phyloP scores from a whole-genome alignment of 1,140 invertebrate species.

The Ostrea denselamellosa region DNA sequence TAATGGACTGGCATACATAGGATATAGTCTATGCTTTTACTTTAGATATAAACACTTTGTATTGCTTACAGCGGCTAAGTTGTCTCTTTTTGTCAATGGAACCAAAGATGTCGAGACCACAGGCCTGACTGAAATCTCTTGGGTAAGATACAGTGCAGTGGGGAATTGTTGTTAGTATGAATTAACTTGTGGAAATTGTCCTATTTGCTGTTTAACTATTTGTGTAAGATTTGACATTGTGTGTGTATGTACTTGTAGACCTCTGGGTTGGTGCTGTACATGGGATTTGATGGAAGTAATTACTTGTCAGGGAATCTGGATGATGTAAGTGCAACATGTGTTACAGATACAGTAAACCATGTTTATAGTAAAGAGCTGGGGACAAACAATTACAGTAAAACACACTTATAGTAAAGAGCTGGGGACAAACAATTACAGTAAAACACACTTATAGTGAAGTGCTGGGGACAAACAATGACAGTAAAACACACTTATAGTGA shows the following conservation, averaged over 20 bases:
- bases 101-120: not conserved
- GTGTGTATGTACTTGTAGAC: conserved; percentile 44
- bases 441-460: too few relatives aligned
- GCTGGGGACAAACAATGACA: too few relatives aligned
- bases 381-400: too few relatives aligned
- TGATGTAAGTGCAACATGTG: conserved; percentile 47
- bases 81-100: conserved; percentile 19
- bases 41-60: not conserved
- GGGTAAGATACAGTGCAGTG: not conserved
- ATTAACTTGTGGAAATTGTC: not conserved
- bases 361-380: too few relatives aligned
- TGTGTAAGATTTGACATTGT: not conserved
- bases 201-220: not conserved
- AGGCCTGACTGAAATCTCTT: conserved; percentile 13
- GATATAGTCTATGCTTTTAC: not conserved
- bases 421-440: too few relatives aligned
- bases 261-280: conserved; percentile 28
- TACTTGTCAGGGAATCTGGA: conserved; percentile 49
- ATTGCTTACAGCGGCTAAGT: not conserved
- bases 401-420: too few relatives aligned
- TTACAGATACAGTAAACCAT: too few relatives aligned
- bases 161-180: not conserved
- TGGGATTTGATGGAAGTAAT: conserved; percentile 46
- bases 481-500: too few relatives aligned
- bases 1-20: not conserved